These are phyloP conservation scores for Petromus typicus DNA, from an alignment of 2,113 vertebrate genomes.

Conservation along the genomic window DNA sequence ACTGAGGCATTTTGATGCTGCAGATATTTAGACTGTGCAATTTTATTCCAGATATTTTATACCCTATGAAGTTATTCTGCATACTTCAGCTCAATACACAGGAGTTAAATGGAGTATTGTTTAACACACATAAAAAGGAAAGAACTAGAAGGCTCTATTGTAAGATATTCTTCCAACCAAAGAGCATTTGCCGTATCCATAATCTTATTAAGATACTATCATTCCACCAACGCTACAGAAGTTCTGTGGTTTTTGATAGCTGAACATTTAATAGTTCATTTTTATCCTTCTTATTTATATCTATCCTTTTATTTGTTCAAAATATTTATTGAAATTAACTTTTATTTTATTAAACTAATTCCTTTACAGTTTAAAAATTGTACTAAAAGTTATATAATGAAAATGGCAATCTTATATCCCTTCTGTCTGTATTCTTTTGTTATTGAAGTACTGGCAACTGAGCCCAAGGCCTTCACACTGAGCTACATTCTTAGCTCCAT, in stretches of 20 bases:
- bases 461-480: neutral
- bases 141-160: neutral
- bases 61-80: neutral
- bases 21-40: neutral
- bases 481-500: neutral
- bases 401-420: neutral
- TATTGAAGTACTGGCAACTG: neutral
- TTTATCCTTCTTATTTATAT: neutral
- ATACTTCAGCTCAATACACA: neutral
- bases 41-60: slow-evolving; percentile 12
- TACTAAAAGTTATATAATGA: no score
- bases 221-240: neutral
- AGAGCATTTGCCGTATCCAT: neutral
- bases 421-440: neutral
- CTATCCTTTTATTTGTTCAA: neutral
- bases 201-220: neutral
- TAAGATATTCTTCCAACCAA: neutral
- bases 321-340: slow-evolving; percentile 17
- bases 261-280: slow-evolving; percentile 18
- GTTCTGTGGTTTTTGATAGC: neutral
- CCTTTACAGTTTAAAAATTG: neutral
- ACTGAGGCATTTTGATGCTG: neutral
- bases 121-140: neutral
- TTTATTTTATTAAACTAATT: neutral
- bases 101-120: neutral